Evolutionary conservation across 1,140 invertebrate genomes (phyloP), one percentile per base, ranked within the genome.

Genomic region (Ceratina japonica): DNA sequence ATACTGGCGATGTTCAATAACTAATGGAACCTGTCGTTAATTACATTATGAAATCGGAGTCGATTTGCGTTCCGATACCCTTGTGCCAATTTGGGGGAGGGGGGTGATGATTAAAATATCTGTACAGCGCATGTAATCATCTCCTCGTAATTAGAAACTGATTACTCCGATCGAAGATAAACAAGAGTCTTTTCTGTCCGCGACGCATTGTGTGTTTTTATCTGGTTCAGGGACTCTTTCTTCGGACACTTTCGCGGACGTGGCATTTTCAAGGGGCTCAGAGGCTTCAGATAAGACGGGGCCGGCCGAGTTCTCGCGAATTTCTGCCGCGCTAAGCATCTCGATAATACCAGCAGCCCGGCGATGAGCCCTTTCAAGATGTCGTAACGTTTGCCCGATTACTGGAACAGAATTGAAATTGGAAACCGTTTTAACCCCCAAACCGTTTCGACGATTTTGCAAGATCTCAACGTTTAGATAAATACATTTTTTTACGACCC

Each of bases 141-240:
- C 88, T 91, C 84, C 85, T 88, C 88, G 90, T 90, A 91, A 91
- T 91, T 90, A 90, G 86, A 86, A 51, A 22, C 85, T 80, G 87
- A 85, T 89, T 88, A 90, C 86, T 88, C 86, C 37, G 37, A 83
- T 80, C 75, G 78, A 16, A 16, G 13, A 3, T 27, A 18, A 16
- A 13, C 5, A 18, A 54, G 16, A 44, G 0, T 10, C 10, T 10
- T 44, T 44, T 44, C 37, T 10, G 10, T 44, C 37, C 37, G 37
- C 37, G 37, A 44, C 37, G 37, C 37, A 44, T 44, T 52, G 10
- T 54, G 15, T 51, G 13, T 27, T 27, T 71, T 31, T 54, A 24
- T 68, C 58, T 72, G 27, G 22, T 16, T 63, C 49, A 56, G 37
- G 10, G 31, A 44, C 58, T 59, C 31, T 71, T 69, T 59, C 18